phyloP scores from a whole-genome alignment of 2,797 vertebrate genomes.

The Micrastur ruficollis region DNA sequence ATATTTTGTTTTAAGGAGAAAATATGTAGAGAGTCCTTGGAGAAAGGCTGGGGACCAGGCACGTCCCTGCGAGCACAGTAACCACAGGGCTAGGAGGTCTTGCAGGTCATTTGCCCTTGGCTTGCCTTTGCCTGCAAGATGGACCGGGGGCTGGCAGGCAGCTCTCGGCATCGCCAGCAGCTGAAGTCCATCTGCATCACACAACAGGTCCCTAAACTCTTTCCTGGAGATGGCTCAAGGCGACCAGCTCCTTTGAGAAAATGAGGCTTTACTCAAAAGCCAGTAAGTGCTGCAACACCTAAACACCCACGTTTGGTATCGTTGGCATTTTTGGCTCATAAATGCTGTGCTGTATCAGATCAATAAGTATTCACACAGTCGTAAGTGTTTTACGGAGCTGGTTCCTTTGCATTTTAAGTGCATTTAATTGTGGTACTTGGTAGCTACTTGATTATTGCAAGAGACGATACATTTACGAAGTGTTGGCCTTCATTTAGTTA shows the following conservation, averaged over 20 bases:
- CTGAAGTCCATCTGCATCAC: neutral
- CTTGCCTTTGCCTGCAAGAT: neutral
- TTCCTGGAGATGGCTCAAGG: neutral
- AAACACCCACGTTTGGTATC: neutral
- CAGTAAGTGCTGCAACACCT: neutral
- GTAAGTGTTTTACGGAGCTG: neutral
- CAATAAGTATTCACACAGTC: neutral
- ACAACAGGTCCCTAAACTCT: neutral
- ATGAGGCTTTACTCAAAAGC: neutral
- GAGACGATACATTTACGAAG: conserved; percentile 31
- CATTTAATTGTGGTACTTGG: neutral
- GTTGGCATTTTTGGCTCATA: neutral
- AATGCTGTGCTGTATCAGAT: neutral
- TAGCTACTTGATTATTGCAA: conserved; percentile 44
- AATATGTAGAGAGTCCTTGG: conserved; percentile 25
- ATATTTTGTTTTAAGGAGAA: conserved; percentile 53
- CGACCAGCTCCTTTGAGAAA: neutral
- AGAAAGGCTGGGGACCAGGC: neutral
- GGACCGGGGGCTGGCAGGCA: neutral
- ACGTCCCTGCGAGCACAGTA: neutral
- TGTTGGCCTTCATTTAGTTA: conserved; percentile 31
- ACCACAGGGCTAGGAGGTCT: neutral
- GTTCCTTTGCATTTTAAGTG: neutral
- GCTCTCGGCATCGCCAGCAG: neutral
- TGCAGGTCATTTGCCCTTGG: neutral